Evolutionary conservation across 2,888 invertebrate species (phyloP).

Genomic region (Gortyna flavago): DNA sequence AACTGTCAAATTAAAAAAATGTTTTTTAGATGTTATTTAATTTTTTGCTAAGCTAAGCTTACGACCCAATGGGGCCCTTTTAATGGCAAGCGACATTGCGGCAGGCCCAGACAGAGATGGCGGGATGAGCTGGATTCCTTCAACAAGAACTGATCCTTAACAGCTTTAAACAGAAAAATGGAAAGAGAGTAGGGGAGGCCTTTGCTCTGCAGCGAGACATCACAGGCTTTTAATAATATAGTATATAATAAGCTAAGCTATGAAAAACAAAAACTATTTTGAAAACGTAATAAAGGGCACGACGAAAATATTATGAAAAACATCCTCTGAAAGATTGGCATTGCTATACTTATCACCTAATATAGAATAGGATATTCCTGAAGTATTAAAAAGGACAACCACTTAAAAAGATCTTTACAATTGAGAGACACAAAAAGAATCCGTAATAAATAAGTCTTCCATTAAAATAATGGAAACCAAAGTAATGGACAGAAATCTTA

Average conservation of each 20-base stretch:
- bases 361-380: not conserved
- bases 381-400: constrained; percentile 4
- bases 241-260: not conserved
- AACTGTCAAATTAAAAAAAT: not conserved
- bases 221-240: too few species aligned
- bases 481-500: constrained; percentile 44
- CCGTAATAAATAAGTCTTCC: constrained; percentile 17
- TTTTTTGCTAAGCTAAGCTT: too few species aligned
- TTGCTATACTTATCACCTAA: not conserved
- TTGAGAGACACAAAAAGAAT: not conserved
- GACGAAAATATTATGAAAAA: not conserved
- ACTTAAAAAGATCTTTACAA: not conserved
- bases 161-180: too few species aligned
- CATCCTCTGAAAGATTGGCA: not conserved
- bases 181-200: too few species aligned
- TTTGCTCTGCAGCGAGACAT: too few species aligned
- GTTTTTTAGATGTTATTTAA: not conserved
- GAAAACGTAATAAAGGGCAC: not conserved
- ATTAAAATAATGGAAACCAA: constrained; percentile 49
- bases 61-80: too few species aligned
- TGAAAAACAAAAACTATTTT: not conserved
- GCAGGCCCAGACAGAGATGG: too few species aligned
- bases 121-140: too few species aligned
- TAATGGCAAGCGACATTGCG: too few species aligned
- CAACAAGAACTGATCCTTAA: too few species aligned